These are phyloP conservation scores for Corythornis leucogaster DNA, from an alignment of 2,797 vertebrate genomes.

Conservation along the genomic window DNA sequence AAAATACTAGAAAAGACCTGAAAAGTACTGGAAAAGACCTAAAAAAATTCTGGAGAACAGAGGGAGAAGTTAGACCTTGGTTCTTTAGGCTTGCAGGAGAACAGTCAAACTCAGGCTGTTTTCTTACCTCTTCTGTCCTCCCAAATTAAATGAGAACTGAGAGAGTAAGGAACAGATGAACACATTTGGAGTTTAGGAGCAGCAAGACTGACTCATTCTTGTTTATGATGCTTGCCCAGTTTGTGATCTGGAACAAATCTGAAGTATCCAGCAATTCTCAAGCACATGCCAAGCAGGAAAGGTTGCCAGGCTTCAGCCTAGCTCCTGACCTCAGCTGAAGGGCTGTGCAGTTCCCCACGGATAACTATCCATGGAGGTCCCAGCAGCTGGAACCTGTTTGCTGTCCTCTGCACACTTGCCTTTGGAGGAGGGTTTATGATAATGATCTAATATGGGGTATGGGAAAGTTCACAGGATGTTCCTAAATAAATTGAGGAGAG, in stretches of 20 bases:
- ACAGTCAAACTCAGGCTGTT: neutral
- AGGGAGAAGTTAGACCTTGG: neutral
- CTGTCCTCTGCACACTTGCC: neutral
- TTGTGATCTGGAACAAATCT: slow-evolving; percentile 10
- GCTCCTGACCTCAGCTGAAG: neutral
- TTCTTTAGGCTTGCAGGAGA: neutral
- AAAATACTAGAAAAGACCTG: neutral
- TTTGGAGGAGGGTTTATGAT: neutral
- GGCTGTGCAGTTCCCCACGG: neutral
- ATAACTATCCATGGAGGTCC: slow-evolving; percentile 15
- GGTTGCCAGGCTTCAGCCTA: slow-evolving; percentile 14
- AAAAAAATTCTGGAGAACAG: neutral
- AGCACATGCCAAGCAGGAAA: neutral
- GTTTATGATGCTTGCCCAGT: neutral
- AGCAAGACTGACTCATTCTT: neutral
- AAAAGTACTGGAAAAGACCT: too few species aligned
- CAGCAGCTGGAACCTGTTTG: neutral
- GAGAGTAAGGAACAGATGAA: neutral
- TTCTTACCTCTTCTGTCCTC: neutral
- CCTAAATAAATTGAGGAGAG: neutral
- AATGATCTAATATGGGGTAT: neutral
- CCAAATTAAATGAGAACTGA: slow-evolving; percentile 9
- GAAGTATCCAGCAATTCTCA: slow-evolving; percentile 14
- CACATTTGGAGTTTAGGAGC: neutral
- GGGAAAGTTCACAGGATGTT: neutral